These are phyloP conservation scores for Lutjanus campechanus DNA, from an alignment of 2,797 vertebrate genomes.

Conservation along the genomic window DNA sequence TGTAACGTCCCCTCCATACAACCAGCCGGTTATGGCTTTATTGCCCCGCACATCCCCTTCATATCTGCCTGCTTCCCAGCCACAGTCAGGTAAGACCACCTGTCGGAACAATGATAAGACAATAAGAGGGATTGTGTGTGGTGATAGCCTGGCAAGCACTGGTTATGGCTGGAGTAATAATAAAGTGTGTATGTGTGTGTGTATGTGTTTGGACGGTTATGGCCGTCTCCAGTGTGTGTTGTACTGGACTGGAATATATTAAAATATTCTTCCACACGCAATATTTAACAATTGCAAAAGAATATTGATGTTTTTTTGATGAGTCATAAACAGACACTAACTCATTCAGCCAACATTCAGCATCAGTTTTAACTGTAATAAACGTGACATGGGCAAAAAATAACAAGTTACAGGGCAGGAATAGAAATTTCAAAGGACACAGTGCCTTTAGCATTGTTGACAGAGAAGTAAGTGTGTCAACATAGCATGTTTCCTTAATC, in stretches of 20 bases:
- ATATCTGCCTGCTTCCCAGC: constrained; percentile 79
- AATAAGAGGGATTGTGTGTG: constrained; percentile 60
- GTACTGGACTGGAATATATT: not conserved
- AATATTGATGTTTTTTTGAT: too few species aligned
- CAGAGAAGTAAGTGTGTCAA: too few species aligned
- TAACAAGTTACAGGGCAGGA: too few species aligned
- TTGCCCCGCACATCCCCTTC: constrained; percentile 83
- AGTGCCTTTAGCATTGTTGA: too few species aligned
- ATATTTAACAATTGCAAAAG: too few species aligned
- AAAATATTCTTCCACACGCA: too few species aligned
- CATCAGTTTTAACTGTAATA: too few species aligned
- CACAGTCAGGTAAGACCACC: constrained; percentile 82
- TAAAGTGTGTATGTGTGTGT: constrained; percentile 43
- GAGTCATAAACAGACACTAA: too few species aligned
- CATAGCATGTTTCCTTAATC: too few species aligned
- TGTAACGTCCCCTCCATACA: constrained; percentile 81
- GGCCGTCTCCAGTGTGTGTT: constrained; percentile 3
- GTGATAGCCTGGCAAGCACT: constrained; percentile 65
- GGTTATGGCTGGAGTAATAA: constrained; percentile 60
- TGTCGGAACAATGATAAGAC: constrained; percentile 83
- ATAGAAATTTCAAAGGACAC: too few species aligned
- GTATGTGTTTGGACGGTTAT: constrained; percentile 9
- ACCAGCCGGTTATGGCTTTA: constrained; percentile 85
- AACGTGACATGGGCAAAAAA: too few species aligned
- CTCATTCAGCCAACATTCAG: too few species aligned